These are phyloP conservation scores for Ibycter americanus DNA, from an alignment of 2,797 vertebrate species.

Conservation along the genomic window DNA sequence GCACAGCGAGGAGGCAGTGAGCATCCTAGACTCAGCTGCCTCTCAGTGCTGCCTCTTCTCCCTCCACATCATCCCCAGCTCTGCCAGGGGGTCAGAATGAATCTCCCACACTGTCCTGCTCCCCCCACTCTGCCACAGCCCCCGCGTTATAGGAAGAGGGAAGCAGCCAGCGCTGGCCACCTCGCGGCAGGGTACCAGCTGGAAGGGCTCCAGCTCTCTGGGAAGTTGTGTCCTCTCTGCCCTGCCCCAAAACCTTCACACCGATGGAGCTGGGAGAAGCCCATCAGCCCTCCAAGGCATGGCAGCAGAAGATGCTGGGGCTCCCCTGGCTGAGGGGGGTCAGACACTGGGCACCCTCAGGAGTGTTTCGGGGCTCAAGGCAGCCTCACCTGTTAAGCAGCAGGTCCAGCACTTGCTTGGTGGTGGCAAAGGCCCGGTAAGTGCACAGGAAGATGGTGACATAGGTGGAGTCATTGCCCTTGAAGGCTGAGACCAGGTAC, in stretches of 20 bases:
- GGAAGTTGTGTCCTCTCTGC: neutral
- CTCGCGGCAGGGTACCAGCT: neutral
- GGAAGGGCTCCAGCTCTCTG: neutral
- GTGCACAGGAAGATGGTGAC: slow-evolving; percentile 99
- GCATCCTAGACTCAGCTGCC: neutral
- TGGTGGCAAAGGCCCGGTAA: slow-evolving; percentile 93
- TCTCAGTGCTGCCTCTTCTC: neutral
- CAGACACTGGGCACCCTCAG: neutral
- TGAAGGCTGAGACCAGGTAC: slow-evolving; percentile 95
- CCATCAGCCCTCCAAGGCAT: neutral
- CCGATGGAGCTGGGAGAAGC: neutral
- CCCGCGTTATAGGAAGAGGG: rapidly evolving
- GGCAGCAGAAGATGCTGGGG: neutral
- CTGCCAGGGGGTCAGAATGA: neutral
- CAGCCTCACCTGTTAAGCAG: slow-evolving; percentile 90
- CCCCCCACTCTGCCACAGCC: neutral
- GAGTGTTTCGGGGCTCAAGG: neutral
- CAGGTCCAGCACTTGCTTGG: slow-evolving; percentile 94
- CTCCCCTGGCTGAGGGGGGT: neutral
- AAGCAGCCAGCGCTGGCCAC: neutral
- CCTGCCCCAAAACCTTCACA: neutral
- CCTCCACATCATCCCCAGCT: neutral
- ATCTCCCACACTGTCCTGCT: neutral
- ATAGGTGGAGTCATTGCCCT: slow-evolving; percentile 95
- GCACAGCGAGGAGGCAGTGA: neutral